Percentiles rank a stretch among this genome's conserved stretches.
phyloP scores from a whole-genome alignment of 2,888 invertebrate species.

The Leptinotarsa rubiginosa region DNA sequence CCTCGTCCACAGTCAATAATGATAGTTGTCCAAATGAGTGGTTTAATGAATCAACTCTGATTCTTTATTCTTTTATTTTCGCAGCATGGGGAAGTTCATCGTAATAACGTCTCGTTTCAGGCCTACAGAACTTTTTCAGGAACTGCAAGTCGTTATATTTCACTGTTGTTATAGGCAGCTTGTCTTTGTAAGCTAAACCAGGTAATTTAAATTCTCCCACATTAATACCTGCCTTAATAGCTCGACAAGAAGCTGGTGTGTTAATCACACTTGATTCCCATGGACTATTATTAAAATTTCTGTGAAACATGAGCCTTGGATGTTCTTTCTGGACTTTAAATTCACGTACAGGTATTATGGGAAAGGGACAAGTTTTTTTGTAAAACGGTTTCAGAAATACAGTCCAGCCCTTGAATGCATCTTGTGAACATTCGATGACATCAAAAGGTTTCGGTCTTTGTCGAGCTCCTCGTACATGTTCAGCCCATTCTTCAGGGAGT shows the following conservation, averaged over 20 bases:
- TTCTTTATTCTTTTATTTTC: no score
- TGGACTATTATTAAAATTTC: no score
- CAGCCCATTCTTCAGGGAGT: slow-evolving; percentile 16
- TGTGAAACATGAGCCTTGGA: no score
- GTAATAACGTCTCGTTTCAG: slow-evolving; percentile 4
- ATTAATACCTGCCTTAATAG: slow-evolving; percentile 9
- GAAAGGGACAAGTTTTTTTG: not conserved
- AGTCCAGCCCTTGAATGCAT: slow-evolving; percentile 23
- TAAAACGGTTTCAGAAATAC: no score
- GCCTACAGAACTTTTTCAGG: slow-evolving; percentile 17
- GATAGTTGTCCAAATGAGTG: slow-evolving; percentile 10
- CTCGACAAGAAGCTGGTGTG: not conserved
- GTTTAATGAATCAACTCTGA: no score
- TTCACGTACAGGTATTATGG: not conserved
- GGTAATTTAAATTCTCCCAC: slow-evolving; percentile 14
- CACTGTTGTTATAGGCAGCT: slow-evolving; percentile 13
- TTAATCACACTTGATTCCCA: no score
- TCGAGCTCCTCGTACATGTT: slow-evolving; percentile 18
- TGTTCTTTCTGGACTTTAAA: not conserved
- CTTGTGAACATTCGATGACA: slow-evolving; percentile 18
- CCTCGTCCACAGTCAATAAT: slow-evolving; percentile 8
- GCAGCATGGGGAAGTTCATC: slow-evolving; percentile 6
- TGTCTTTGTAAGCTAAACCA: slow-evolving; percentile 9
- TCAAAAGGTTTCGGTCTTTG: slow-evolving; percentile 9
- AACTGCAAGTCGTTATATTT: slow-evolving; percentile 10